Evolutionary conservation across 2,888 invertebrate genomes (phyloP).

Genomic region (Aquatica leii): DNA sequence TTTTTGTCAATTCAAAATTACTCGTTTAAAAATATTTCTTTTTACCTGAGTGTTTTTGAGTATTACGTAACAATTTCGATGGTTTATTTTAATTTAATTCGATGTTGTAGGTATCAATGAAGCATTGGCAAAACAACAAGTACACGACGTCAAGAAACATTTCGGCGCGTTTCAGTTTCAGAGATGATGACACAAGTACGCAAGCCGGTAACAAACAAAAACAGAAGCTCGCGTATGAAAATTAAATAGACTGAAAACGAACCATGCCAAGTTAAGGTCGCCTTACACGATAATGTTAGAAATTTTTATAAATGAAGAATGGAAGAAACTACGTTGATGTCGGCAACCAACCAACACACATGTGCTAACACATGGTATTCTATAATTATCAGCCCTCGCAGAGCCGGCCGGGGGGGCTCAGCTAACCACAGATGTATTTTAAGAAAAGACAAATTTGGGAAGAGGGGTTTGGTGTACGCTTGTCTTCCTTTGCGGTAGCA

Average conservation of each 20-base stretch:
- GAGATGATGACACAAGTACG: constrained; percentile 27
- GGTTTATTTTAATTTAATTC: too few relatives aligned
- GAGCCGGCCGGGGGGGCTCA: constrained; percentile 47
- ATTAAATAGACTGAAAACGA: constrained; percentile 23
- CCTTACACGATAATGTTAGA: constrained; percentile 10
- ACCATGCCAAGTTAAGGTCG: constrained; percentile 28
- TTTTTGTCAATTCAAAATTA: too few relatives aligned
- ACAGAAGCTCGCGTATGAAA: constrained; percentile 34
- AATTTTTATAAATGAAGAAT: neutral
- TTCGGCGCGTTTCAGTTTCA: too few relatives aligned
- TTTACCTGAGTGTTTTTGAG: too few relatives aligned
- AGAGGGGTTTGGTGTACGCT: constrained; percentile 58
- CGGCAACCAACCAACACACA: constrained; percentile 32
- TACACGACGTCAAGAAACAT: constrained; percentile 9
- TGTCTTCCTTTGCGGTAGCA: constrained; percentile 48
- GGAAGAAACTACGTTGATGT: constrained; percentile 14
- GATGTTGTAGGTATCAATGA: constrained; percentile 2
- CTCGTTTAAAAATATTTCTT: too few relatives aligned
- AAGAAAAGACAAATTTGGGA: constrained; percentile 86
- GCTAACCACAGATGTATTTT: constrained; percentile 71
- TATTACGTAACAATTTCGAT: too few relatives aligned
- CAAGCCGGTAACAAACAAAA: constrained; percentile 33
- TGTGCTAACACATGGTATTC: constrained; percentile 44
- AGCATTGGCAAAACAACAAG: constrained; percentile 4
- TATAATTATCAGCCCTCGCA: constrained; percentile 46